Base-by-base conservation (phyloP, 2,113 vertebrate species). In the Cyprinodon variegatus region DNA sequence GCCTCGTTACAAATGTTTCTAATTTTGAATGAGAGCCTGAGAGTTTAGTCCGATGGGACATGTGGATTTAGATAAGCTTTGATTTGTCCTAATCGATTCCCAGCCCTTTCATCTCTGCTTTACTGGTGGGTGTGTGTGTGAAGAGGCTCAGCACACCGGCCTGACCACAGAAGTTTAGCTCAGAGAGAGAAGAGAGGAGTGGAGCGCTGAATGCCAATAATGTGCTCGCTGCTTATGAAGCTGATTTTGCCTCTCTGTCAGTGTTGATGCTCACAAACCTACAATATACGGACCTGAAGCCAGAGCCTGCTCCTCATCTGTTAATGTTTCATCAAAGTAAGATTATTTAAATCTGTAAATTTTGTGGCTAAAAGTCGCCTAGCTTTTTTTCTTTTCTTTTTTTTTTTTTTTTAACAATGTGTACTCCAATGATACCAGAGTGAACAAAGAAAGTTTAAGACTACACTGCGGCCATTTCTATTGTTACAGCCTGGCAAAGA, bases 71-170 rank as follows among this genome's bases (percentile, higher is more conserved):
- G 82, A 86, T 86, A 61, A 86, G 88, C 88, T 90, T 92, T 90
- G 89, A 92, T 92, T 89, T 78, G 88, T 90, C 88, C 74, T 89
- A 76, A 92, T 93, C 82, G 82, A 90, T 90, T 84, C 85, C 41
- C 82, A 71, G 83, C 76, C 66, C 91, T 93, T 93, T 93, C 89
- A 90, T 93, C 90, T 92, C 63, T 22, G 48, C 37, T 71, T 8
- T 43, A 46, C 64, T 63, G 64, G 61, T 60, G 76, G 22, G 84
- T 73, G 72, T 63, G 61, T 66, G 72, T 46, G 70, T 68, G 45
- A 61, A 78, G 60, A 10, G 65, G 68, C 72, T 84, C 67, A 77
- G 77, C 89, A 84, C 74, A 82, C 20, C 59, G 71, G 74, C 73
- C 66, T 74, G 82, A 84, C 85, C 81, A 74, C 45, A 76, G 72